A percentile compares a stretch with the other conserved stretches of the same genome.
phyloP scores from a whole-genome alignment of 2,797 vertebrate genomes.

The Vultur gryphus region DNA sequence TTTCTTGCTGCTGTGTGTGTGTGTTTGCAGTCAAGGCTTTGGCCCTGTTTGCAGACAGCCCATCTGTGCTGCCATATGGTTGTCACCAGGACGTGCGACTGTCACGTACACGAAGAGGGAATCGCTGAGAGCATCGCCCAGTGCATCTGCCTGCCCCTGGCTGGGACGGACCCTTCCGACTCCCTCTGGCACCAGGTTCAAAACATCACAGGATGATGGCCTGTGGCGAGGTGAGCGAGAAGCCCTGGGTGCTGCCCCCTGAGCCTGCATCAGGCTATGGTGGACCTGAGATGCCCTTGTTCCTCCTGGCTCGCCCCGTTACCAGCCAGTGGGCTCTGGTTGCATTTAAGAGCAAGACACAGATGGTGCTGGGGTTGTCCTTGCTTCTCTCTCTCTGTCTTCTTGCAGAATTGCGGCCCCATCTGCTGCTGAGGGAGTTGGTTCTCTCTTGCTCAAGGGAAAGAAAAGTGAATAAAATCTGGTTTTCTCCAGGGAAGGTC shows the following conservation, averaged over 20 bases:
- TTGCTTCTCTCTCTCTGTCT: not conserved
- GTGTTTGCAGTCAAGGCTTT: not conserved
- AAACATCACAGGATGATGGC: not conserved
- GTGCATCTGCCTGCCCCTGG: not conserved
- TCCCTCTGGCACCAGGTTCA: not conserved
- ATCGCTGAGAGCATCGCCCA: accelerated
- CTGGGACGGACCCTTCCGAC: not conserved
- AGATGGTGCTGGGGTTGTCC: not conserved
- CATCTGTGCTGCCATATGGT: not conserved
- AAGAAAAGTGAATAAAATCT: not conserved
- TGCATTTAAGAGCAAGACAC: not conserved
- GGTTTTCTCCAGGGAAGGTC: not conserved
- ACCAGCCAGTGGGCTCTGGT: not conserved
- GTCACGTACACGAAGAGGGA: accelerated
- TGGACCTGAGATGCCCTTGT: not conserved
- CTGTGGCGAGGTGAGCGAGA: accelerated
- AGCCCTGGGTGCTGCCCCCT: not conserved
- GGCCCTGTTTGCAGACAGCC: not conserved
- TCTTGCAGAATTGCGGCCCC: not conserved
- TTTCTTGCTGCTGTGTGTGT: not conserved
- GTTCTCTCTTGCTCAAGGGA: not conserved
- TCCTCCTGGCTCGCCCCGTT: not conserved
- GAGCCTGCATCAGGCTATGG: not conserved
- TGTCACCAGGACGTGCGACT: not conserved
- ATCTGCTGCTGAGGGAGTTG: not conserved